Evolutionary conservation across 2,113 vertebrate species (phyloP).

Genomic region (Aythya baeri): DNA sequence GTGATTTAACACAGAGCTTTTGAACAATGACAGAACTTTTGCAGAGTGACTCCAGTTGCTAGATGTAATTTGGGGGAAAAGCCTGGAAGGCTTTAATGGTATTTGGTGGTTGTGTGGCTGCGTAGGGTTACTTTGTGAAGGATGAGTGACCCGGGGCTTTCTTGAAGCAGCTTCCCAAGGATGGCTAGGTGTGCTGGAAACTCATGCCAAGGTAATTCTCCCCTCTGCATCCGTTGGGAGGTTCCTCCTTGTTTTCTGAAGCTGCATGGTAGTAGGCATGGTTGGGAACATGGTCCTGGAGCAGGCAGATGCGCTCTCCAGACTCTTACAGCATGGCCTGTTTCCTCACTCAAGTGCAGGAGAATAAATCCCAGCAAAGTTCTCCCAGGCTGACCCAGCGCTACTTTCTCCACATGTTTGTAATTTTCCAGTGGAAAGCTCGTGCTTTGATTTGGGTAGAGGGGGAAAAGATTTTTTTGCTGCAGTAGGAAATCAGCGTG

Average conservation of each 20-base stretch:
- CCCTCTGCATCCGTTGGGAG: background rate
- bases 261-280: background rate
- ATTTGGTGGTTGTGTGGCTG: background rate
- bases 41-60: background rate
- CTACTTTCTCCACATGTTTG: background rate
- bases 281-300: background rate
- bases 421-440: background rate
- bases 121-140: background rate
- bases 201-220: background rate
- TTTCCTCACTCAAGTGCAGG: background rate
- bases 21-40: background rate
- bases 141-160: accelerated
- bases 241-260: background rate
- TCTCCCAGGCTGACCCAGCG: accelerated
- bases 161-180: accelerated
- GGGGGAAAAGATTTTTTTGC: background rate
- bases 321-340: accelerated
- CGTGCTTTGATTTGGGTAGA: background rate
- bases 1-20: background rate
- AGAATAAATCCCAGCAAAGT: background rate
- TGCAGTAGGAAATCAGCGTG: background rate
- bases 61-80: background rate
- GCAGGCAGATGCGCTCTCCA: background rate
- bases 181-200: background rate
- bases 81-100: background rate